Evolutionary conservation across 1,140 invertebrate species (phyloP).

Genomic region (Magallana angulata): DNA sequence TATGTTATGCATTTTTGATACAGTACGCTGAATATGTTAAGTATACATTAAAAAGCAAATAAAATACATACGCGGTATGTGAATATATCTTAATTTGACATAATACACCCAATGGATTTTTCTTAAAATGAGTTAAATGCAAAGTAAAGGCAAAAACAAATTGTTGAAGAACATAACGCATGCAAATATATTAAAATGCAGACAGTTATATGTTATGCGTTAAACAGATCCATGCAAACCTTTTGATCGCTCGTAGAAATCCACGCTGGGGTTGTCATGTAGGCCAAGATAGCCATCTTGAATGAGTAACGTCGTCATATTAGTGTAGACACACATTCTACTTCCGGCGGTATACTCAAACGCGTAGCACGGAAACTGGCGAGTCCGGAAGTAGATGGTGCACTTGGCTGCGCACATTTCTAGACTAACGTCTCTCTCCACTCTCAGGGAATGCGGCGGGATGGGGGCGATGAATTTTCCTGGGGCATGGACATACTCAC

Average conservation of each 20-base stretch:
- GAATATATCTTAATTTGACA: no score
- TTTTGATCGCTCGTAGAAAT: slow-evolving; percentile 63
- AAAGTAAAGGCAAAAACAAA: no score
- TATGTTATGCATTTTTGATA: no score
- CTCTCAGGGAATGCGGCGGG: slow-evolving; percentile 43
- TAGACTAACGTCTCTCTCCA: slow-evolving; percentile 45
- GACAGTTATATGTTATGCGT: no score
- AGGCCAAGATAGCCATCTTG: slow-evolving; percentile 60
- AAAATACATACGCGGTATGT: no score
- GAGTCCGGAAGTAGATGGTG: slow-evolving; percentile 49
- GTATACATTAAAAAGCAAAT: no score
- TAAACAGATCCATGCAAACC: slow-evolving; percentile 1
- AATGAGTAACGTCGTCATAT: slow-evolving; percentile 59
- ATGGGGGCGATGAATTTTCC: slow-evolving; percentile 49
- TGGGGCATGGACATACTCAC: slow-evolving; percentile 47
- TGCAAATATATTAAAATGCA: no score
- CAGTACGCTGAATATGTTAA: no score
- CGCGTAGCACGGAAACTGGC: slow-evolving; percentile 59
- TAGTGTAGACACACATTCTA: slow-evolving; percentile 60
- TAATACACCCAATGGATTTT: no score
- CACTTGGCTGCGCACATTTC: slow-evolving; percentile 54
- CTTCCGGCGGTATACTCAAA: slow-evolving; percentile 59
- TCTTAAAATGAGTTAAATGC: no score
- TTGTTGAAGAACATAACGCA: no score
- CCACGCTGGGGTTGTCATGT: slow-evolving; percentile 46